Conservation (phyloP, 2,797 vertebrate genomes). For the Gallinago solitaria region DNA sequence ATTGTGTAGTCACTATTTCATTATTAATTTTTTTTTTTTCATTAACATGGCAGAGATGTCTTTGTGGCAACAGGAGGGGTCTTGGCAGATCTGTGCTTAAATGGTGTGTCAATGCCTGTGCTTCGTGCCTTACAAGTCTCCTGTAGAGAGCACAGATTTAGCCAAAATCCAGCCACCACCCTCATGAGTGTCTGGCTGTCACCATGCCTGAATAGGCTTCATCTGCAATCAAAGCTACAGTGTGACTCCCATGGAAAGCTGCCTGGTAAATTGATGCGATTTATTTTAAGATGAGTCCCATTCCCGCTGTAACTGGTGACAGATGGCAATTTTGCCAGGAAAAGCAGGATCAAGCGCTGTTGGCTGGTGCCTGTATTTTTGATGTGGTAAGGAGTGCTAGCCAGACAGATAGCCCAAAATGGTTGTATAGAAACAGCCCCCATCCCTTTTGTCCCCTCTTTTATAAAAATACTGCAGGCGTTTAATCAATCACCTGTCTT, state of each 20-base stretch:
- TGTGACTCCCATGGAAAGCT: slow-evolving; percentile 15
- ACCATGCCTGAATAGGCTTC: neutral
- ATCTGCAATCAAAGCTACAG: slow-evolving; percentile 29
- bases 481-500: neutral
- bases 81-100: neutral
- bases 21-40: neutral
- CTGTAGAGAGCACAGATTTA: neutral
- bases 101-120: neutral
- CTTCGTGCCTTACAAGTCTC: slow-evolving; percentile 1
- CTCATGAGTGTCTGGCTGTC: neutral
- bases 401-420: neutral
- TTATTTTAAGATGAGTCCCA: accelerated
- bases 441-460: accelerated
- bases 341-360: neutral
- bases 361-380: neutral
- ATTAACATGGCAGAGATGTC: neutral
- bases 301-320: neutral
- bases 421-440: neutral
- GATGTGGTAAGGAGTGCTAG: neutral
- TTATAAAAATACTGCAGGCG: neutral
- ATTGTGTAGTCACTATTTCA: neutral
- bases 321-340: neutral
- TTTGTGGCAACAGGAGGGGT: neutral
- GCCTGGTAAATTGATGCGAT: neutral
- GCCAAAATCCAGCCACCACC: accelerated